Base-by-base conservation (phyloP, 2,113 vertebrate species). In the Falcunculus frontatus region DNA sequence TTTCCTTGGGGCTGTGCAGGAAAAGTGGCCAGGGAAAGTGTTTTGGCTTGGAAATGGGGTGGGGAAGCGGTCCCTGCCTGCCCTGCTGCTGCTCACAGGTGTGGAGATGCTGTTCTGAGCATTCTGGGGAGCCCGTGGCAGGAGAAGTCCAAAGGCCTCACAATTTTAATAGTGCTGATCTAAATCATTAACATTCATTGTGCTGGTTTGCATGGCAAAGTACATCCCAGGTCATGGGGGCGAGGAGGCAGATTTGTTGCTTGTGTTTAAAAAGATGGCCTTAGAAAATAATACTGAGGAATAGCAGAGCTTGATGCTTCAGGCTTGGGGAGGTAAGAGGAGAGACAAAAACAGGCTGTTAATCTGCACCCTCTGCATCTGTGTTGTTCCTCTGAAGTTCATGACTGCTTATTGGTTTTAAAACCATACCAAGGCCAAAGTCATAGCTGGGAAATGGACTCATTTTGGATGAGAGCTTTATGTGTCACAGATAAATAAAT, bases 401-500 rank as follows among this genome's bases (percentile, higher is more conserved):
- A 0, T 52, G 77, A 47, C 52, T 64, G 29, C 69, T 90, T 46
- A 37, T 85, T 92, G 55, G 33, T 63, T 95, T 88, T 72, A 55
- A 77, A 92, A 72, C 47, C 14, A 17, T 55, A 23, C 11, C 37
- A 65, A 86, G 72, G 68, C 65, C 75, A 6, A 90, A 89, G 83
- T 35, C 27, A 32, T 65, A 76, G 56, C 57, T 90, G 74, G 82
- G 56, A 93, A 91, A 57, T 47, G 20, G 87, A 6, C 47, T 81
- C 6, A 16, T 77, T 85, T 90, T 72, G 87, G 56, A 39, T 49
- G 83, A 83, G 56, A 67, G 63, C 73, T 93, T 86, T 95, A 5
- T 42, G 39, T 91, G 88, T 92, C 62, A 27, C 42, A 60, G 80
- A 78, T 96, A 90, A 94, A 93, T 96, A 96, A 95, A 92, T 94